Base-by-base conservation (phyloP, 2,113 vertebrate species). In the Syrrhaptes paradoxus region DNA sequence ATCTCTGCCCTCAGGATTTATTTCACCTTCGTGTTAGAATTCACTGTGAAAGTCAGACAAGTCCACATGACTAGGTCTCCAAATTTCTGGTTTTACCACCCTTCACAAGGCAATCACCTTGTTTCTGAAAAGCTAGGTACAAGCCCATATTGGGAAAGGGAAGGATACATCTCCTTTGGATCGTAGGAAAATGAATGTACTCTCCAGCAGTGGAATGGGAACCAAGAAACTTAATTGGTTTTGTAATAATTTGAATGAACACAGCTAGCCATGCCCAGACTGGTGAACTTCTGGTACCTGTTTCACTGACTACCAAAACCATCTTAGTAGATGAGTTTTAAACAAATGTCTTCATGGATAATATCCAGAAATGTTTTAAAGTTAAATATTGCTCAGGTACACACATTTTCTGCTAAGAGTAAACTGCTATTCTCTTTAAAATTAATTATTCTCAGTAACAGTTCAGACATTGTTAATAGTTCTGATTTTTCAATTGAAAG, bases 161-260 rank as follows among this genome's bases (percentile, higher is more conserved):
- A 65, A 72, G 36, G 24, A 48, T 70, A 88, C 1, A 0, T 2
- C 10, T 62, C 24, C 68, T 86, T 80, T 92, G 29, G 43, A 58
- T 16, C 0, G 0, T 0, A 43, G 24, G 16, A n/a, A 46, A 74
- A 78, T 18, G 4, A 73, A 36, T 3, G 8, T 20, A 11, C 24
- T 72, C 57, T 52, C 62, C 12, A 75, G 29, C 0, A 52, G 13
- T 20, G 75, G 38, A 52, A 48, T 4, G 7, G 14, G 14, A 85
- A 72, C 67, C 4, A 11, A 78, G 14, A 21, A 46, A 34, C 54
- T 32, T 16, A 8, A 43, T 34, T 82, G 12, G 3, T 13, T 63
- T 84, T 89, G 34, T 29, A 78, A 63, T 18, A 45, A 75, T 68
- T 38, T 29, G 36, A 55, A 24, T 31, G 14, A 49, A 46, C 0